Base-by-base conservation (phyloP, 2,113 vertebrate genomes). In the Bos indicus region DNA sequence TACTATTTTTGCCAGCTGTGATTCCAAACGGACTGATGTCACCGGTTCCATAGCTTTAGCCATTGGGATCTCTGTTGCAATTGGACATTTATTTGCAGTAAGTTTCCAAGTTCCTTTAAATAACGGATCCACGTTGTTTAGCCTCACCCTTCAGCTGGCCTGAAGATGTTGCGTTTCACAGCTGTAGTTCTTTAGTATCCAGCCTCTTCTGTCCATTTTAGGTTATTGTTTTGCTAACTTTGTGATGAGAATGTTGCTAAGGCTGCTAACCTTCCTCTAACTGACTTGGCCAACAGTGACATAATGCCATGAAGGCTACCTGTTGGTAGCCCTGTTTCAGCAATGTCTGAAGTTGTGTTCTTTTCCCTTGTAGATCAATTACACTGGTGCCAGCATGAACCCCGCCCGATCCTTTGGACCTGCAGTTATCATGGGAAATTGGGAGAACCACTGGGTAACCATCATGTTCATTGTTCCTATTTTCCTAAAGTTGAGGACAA, bases 61-160 rank as follows among this genome's bases (percentile, higher is more conserved):
- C 71, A 99, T 99, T 87, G 99, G 99, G 98, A 98, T 99, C 85
- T 99, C 99, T 54, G 99, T 99, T 57, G 99, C 99, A 86, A 99
- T 99, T 94, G 99, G 99, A 96, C 99, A 99, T 98, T 98, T 99
- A 97, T 99, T 99, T 98, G 99, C 99, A 88, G 99, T 99, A 99
- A 99, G 99, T 99, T 91, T 97, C 97, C 96, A 62, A 92, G 89
- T 95, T 57, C 91, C 48, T 95, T 97, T 95, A 77, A 98, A 98
- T 97, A 93, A 88, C 71, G 91, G 71, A 98, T 83, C 43, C 21
- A 26, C 90, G 74, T 97, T 51, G 82, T 91, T 97, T 98, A 62
- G 93, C 92, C 78, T 92, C 93, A 3, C 88, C 96, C 92, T 85
- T 78, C 62, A 98, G 92, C 40, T 94, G 87, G 93, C 59, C 74